Percentiles rank a stretch among this genome's conserved stretches.
These are phyloP conservation scores for Lates japonicus DNA, from an alignment of 2,797 vertebrate genomes.

Conservation along the genomic window DNA sequence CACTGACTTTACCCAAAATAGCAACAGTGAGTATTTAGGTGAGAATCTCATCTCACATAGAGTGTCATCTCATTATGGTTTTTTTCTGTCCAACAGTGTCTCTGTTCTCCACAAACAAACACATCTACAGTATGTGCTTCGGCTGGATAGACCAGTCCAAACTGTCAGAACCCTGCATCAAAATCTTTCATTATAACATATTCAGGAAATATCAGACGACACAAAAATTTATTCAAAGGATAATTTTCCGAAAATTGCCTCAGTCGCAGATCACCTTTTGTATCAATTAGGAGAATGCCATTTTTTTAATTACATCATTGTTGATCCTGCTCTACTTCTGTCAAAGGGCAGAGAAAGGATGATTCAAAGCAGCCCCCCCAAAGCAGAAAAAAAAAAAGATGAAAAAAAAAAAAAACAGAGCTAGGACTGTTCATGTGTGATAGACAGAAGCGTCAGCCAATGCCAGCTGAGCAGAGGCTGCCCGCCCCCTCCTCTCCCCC, in stretches of 20 bases:
- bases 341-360: conserved; percentile 47
- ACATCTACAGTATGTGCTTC: background rate
- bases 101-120: conserved; percentile 31
- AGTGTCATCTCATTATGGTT: conserved; percentile 43
- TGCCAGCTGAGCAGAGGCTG: conserved; percentile 55
- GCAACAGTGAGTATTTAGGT: conserved; percentile 17
- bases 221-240: conserved; percentile 34
- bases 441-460: conserved; percentile 68
- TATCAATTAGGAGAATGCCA: conserved; percentile 32
- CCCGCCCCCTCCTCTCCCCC: conserved; percentile 51
- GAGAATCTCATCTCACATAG: conserved; percentile 17
- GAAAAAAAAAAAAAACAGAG: conserved; percentile 59
- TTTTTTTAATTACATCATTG: conserved; percentile 36
- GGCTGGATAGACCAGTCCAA: background rate
- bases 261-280: conserved; percentile 20
- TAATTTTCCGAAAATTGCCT: conserved; percentile 21
- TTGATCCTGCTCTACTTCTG: conserved; percentile 67
- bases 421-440: conserved; percentile 71
- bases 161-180: conserved; percentile 31
- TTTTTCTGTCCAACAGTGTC: conserved; percentile 7
- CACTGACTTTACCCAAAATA: conserved; percentile 46
- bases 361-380: conserved; percentile 45
- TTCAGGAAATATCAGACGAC: conserved; percentile 19
- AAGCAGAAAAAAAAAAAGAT: background rate
- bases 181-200: conserved; percentile 35